These are phyloP conservation scores for Aurelia aurita DNA, from an alignment of 30 jellyfish, hydroid and myxozoan genomes.

Conservation along the genomic window DNA sequence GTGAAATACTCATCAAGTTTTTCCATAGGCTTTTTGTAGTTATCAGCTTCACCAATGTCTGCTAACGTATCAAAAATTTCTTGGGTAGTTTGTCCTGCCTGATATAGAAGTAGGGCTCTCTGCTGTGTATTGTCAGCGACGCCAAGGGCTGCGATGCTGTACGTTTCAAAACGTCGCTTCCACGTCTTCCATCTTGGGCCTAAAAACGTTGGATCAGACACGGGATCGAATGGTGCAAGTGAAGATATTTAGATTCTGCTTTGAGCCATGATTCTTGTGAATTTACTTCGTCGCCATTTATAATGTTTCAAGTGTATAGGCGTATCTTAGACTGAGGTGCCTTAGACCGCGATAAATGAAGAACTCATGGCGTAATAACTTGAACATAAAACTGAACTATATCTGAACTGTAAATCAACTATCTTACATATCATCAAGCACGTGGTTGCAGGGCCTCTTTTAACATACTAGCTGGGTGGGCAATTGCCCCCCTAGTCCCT, in stretches of 20 bases:
- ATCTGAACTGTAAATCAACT: no score
- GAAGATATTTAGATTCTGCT: neutral
- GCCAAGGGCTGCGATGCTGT: neutral
- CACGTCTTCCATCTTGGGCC: neutral
- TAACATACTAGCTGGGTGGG: no score
- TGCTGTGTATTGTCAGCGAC: slow-evolving; percentile 17
- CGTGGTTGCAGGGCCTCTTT: no score
- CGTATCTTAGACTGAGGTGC: no score
- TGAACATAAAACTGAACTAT: no score
- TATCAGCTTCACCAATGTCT: slow-evolving; percentile 38
- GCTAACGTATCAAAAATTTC: slow-evolving; percentile 20
- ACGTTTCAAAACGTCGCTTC: slow-evolving; percentile 11
- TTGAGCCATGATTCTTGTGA: no score
- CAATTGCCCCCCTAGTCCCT: no score
- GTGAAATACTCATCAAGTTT: slow-evolving; percentile 19
- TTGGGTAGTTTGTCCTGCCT: neutral
- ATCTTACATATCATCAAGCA: no score
- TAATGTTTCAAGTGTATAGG: no score
- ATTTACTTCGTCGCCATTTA: no score
- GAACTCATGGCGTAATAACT: no score
- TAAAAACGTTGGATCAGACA: neutral
- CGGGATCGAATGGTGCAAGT: neutral
- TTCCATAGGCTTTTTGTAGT: slow-evolving; percentile 14
- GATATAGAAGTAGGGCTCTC: slow-evolving; percentile 5
- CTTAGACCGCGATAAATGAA: no score